Evolutionary conservation across 2,113 vertebrate species (phyloP), one percentile per base, ranked within the genome.

Genomic region (Festucalex cinctus): DNA sequence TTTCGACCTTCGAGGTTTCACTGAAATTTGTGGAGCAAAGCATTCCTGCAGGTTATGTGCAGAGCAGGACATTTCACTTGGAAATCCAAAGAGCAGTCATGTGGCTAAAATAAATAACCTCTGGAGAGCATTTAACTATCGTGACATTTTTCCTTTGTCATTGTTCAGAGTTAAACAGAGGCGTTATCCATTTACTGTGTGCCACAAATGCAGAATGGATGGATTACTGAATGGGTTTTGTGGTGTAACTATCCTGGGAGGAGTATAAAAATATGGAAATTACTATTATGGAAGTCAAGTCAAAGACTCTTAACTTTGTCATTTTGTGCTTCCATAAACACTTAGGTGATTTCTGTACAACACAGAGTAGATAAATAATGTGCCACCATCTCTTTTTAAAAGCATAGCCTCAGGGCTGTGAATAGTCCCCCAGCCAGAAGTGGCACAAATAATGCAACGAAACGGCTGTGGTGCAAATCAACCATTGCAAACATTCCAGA

Each of bases 181-280:
- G 44, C 58, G 65, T 73, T 71, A 77, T 70, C 64, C 53, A 71
- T 70, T 83, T 51, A 62, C 13, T 17, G n/a, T 39, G 20, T 43
- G 22, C 39, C 37, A 43, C 22, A 26, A 39, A 43, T 6, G 3
- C 6, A 10, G n/a, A 14, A 17, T 8, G n/a, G 36, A 68, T 39
- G 13, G 35, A 37, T 32, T 19, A 60, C 6, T 24, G 20, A 56
- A 49, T 22, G n/a, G n/a, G 4, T 63, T 16, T 61, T 62, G 6
- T 14, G 37, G 22, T 62, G 43, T 26, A 43, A 43, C 22, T 43
- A n/a, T 26, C 60, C 20, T 61, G 9, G 20, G 35, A 39, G 9
- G 39, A 37, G 36, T 37, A 39, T 9, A 37, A n/a, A 60, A 60
- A 59, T 19, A 32, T 19, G 32, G 24, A 57, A 57, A 8, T 58